Evolutionary conservation across 2,113 vertebrate genomes (phyloP), one percentile per base, ranked within the genome.

Genomic region (Rhea americana): DNA sequence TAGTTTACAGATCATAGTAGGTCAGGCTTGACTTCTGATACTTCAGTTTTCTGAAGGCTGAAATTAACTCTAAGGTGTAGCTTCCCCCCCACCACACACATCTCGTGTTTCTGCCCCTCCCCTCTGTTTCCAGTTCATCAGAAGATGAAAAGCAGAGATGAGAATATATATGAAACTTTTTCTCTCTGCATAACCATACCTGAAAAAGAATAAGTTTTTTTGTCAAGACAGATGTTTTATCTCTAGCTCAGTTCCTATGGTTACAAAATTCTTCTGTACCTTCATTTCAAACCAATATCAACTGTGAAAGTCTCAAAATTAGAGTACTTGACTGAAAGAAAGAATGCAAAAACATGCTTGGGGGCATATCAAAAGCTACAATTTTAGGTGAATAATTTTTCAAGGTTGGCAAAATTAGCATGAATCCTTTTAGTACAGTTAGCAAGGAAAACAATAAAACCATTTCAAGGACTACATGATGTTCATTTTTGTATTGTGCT

Each of bases 171-270:
- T 2, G 18, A 85, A 71, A 35, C 3, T 35, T 45, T 58, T 82
- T 85, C 8, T 66, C 77, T 75, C 18, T 63, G 2, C 4, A 51
- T 30, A 66, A 65, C 7, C 21, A 48, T 30, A 82, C 68, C 6
- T 61, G 8, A 26, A 85, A 90, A 32, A 67, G 7, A 45, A 37
- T 22, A 15, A 66, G n/a, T 0, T 18, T 35, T 89, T 89, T 89
- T 75, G 16, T 87, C 56, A 87, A 84, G 77, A 58, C 78, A 88
- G 76, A 93, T 87, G 35, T 93, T 91, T 95, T 96, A 25, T 84
- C 45, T 89, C 68, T 82, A 79, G 71, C 28, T 84, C 37, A 25
- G 58, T 94, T 93, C 59, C 86, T 85, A 82, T 73, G 82, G 84
- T 89, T 82, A 87, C 78, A 82, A 79, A 94, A 91, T 91, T 91